Base-by-base conservation (phyloP, 2,797 vertebrate genomes). In the Acomys russatus region DNA sequence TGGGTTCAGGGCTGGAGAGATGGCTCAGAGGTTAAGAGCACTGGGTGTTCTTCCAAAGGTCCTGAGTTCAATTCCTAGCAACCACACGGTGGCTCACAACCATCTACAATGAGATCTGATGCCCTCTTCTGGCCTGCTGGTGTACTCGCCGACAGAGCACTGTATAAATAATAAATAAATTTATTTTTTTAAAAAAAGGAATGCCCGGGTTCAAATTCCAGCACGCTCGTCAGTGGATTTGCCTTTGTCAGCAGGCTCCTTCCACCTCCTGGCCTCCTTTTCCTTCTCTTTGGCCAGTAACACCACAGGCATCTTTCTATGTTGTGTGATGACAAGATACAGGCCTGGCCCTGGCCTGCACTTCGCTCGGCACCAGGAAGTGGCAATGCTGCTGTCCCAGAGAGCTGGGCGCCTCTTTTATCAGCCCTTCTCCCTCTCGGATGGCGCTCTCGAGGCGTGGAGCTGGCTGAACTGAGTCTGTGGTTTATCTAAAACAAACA, bases 401-500 rank as follows among this genome's bases (percentile, higher is more conserved):
- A 84, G 73, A 88, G 80, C 76, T 74, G 54, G 82, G 61, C 15
- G 0, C 87, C 90, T 84, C 56, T 25, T 92, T 51, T 95, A 92
- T 97, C 86, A 33, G 94, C 18, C 2, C 22, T 35, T 35, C 30
- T 18, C 38, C 64, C 63, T 59, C 66, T 6, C 35, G 88, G 78
- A 63, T 86, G 64, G 87, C 59, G 90, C 88, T 94, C 25, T 73
- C 12, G 18, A 93, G 73, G 76, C 89, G 79, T 44, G 63, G 23
- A 30, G 54, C 30, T 66, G 35, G 84, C 14, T 15, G 61, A 64
- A 87, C 14, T 11, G 61, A 64, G 54, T 35, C 89, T 77, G 25
- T 79, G 59, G 63, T 89, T 95, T 91, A 96, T 97, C 94, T 92
- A 80, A 94, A 93, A 82, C 76, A 90, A 96, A 96, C 71, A 38